Percentiles rank a stretch among this genome's conserved stretches.
phyloP scores from a whole-genome alignment of 2,797 vertebrate genomes.

The Morelia viridis region DNA sequence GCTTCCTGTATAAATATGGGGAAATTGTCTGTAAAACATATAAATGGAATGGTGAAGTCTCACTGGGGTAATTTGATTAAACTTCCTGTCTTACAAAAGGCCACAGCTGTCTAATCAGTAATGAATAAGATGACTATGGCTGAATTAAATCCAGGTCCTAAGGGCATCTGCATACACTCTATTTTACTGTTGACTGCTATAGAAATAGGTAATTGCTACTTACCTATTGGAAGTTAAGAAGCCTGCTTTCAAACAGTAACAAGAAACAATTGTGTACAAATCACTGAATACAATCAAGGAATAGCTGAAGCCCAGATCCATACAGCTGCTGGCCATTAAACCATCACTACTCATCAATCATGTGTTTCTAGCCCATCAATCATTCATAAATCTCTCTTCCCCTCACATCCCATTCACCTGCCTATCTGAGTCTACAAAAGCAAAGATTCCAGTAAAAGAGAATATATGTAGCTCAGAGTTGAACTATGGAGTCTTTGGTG shows the following conservation, averaged over 20 bases:
- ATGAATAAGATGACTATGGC: neutral
- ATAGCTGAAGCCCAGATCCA: neutral
- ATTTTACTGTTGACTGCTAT: neutral
- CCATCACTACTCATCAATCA: neutral
- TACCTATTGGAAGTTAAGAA: neutral
- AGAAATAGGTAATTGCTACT: slow-evolving; percentile 12
- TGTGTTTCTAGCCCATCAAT: neutral
- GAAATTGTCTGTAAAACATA: slow-evolving; percentile 25
- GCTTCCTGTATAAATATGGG: neutral
- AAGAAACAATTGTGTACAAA: neutral
- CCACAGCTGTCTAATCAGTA: slow-evolving; percentile 31
- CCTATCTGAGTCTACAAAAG: neutral
- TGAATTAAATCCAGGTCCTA: neutral
- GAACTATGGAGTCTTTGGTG: neutral
- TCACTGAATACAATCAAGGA: neutral
- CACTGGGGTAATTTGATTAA: neutral
- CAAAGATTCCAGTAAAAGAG: neutral
- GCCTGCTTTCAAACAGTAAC: neutral
- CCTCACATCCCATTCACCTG: neutral
- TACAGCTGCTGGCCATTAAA: neutral
- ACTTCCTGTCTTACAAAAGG: neutral
- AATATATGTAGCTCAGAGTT: neutral
- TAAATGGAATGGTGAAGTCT: neutral
- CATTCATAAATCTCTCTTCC: neutral
- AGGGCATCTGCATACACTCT: neutral